phyloP scores from a whole-genome alignment of 2,888 invertebrate genomes.

The Augochlorella aurata region DNA sequence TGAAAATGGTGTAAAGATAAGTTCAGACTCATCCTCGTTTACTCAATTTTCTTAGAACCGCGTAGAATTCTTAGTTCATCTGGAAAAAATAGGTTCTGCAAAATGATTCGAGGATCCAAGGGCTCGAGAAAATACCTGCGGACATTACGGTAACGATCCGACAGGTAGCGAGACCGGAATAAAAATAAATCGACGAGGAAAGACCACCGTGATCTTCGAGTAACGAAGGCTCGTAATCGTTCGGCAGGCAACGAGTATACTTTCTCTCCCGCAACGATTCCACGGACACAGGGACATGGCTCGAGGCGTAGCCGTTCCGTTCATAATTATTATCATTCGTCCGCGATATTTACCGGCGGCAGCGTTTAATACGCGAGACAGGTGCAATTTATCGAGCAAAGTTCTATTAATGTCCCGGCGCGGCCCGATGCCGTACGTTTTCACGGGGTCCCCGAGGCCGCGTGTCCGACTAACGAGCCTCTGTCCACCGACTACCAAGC shows the following conservation, averaged over 20 bases:
- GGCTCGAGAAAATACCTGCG: too few relatives aligned
- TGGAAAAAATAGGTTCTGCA: too few relatives aligned
- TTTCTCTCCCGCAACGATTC: slow-evolving; percentile 17
- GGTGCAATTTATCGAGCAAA: slow-evolving; percentile 45
- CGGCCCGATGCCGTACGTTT: slow-evolving; percentile 26
- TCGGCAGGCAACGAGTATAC: not conserved
- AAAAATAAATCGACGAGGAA: not conserved
- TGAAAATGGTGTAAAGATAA: too few relatives aligned
- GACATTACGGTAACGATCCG: too few relatives aligned
- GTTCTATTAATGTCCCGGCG: slow-evolving; percentile 23
- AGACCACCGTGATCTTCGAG: not conserved
- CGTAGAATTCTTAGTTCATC: too few relatives aligned
- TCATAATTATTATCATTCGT: slow-evolving; percentile 31
- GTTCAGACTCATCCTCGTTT: too few relatives aligned
- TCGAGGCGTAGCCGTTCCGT: not conserved
- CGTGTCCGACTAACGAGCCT: slow-evolving; percentile 28
- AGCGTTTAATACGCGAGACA: slow-evolving; percentile 19
- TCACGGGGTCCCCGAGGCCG: slow-evolving; percentile 12
- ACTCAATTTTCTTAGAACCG: too few relatives aligned
- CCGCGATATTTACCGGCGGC: slow-evolving; percentile 14
- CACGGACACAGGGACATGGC: not conserved
- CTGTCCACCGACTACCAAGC: not conserved
- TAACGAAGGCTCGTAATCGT: not conserved
- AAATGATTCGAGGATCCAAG: too few relatives aligned
- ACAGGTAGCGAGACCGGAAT: not conserved